These are phyloP conservation scores for Camptogramma bilineatum DNA, from an alignment of 2,888 invertebrate species.

Conservation along the genomic window DNA sequence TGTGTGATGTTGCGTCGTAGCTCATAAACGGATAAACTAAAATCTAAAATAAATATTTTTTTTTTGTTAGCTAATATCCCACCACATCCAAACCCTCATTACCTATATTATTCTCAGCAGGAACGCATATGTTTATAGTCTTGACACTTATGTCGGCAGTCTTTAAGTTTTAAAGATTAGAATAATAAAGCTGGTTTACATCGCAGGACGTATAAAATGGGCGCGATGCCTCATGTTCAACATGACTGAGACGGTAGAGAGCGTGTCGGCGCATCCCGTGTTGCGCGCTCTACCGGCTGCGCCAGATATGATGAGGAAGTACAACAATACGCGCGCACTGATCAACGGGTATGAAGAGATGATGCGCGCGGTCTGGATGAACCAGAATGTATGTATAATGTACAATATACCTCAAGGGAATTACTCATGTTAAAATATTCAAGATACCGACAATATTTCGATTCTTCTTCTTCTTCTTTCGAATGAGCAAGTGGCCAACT, in stretches of 20 bases:
- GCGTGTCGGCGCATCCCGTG: constrained; percentile 90
- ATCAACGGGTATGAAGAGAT: constrained; percentile 91
- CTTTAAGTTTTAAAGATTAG: background rate
- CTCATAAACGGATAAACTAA: too few species aligned
- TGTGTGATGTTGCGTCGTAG: too few species aligned
- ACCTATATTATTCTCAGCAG: too few species aligned
- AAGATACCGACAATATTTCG: too few species aligned
- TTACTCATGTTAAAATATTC: too few species aligned
- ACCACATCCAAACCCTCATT: too few species aligned
- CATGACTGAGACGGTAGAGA: constrained; percentile 92
- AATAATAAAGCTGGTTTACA: background rate
- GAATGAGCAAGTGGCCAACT: too few species aligned
- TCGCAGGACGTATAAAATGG: constrained; percentile 91
- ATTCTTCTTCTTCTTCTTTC: too few species aligned
- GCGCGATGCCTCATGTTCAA: constrained; percentile 92
- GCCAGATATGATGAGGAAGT: constrained; percentile 90
- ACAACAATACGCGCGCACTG: constrained; percentile 90
- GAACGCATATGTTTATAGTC: too few species aligned
- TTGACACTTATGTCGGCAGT: too few species aligned
- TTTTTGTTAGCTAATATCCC: too few species aligned
- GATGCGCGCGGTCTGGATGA: constrained; percentile 93
- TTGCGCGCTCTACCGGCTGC: constrained; percentile 90
- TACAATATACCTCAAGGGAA: background rate
- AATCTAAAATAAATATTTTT: too few species aligned
- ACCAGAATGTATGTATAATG: constrained; percentile 88